These are phyloP conservation scores for Drosophila koepferae DNA, from an alignment of 2,888 invertebrate species.

Conservation along the genomic window DNA sequence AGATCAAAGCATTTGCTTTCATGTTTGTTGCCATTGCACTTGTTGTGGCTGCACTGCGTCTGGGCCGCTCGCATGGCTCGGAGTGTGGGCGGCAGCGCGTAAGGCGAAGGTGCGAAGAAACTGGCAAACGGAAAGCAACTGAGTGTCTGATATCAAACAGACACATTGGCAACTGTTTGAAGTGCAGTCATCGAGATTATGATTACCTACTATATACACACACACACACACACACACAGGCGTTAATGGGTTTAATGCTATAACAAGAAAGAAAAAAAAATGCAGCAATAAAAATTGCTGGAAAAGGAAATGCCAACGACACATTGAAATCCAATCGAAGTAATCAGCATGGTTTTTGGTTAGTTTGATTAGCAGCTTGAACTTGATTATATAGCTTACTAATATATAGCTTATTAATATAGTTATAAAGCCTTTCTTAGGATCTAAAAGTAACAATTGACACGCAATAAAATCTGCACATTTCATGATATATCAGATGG, in stretches of 20 bases:
- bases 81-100: constrained; percentile 11
- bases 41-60: constrained; percentile 62
- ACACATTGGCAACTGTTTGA: constrained; percentile 82
- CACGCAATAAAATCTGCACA: too few species aligned
- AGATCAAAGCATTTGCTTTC: constrained; percentile 76
- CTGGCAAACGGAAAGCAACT: constrained; percentile 48
- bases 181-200: constrained; percentile 74
- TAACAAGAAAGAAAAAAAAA: constrained; percentile 4
- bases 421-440: too few species aligned
- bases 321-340: background rate
- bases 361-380: background rate
- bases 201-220: constrained; percentile 41
- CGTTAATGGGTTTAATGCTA: constrained; percentile 25
- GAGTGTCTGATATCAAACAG: constrained; percentile 81
- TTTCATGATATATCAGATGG: too few species aligned
- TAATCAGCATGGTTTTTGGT: background rate
- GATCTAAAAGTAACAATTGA: too few species aligned
- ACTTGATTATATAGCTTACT: background rate
- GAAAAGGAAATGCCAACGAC: constrained; percentile 37
- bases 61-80: constrained; percentile 12
- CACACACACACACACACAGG: background rate
- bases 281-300: constrained; percentile 8
- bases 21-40: constrained; percentile 81
- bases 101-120: constrained; percentile 65
- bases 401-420: background rate